Conservation (phyloP, 2,113 vertebrate genomes). For the Thunnus maccoyii region DNA sequence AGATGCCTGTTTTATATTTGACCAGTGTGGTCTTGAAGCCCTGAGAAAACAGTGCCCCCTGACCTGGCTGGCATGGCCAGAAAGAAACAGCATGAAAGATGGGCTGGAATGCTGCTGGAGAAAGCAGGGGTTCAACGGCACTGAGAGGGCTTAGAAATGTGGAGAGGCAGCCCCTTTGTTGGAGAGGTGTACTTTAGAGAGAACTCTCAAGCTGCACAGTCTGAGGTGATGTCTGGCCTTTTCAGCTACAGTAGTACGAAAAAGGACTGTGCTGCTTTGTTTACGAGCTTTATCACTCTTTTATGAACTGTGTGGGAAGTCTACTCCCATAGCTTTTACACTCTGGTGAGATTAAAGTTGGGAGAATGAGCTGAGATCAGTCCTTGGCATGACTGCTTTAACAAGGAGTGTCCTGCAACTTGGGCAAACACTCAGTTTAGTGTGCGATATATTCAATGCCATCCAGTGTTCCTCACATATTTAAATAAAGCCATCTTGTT, state of each 20-base stretch:
- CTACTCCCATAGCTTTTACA: conserved; percentile 60
- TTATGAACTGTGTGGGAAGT: conserved; percentile 75
- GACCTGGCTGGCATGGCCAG: conserved; percentile 77
- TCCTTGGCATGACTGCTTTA: conserved; percentile 50
- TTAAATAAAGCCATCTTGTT: conserved; percentile 2
- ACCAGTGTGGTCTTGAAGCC: conserved; percentile 57
- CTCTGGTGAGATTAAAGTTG: conserved; percentile 62
- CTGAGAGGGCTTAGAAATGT: conserved; percentile 66
- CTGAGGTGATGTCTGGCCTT: conserved; percentile 71
- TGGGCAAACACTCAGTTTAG: conserved; percentile 35
- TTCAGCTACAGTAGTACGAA: conserved; percentile 67
- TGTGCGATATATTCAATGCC: conserved; percentile 13
- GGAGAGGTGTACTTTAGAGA: conserved; percentile 68
- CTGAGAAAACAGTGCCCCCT: conserved; percentile 81
- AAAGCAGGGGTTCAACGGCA: conserved; percentile 75
- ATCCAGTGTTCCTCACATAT: conserved; percentile 10
- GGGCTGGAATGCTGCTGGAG: conserved; percentile 71
- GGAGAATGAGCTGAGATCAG: conserved; percentile 66
- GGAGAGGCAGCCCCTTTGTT: conserved; percentile 65
- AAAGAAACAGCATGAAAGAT: conserved; percentile 80
- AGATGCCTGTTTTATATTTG: conserved; percentile 32
- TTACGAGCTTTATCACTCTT: conserved; percentile 66
- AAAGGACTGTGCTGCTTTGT: conserved; percentile 58
- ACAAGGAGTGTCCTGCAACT: conserved; percentile 27
- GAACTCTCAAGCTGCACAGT: conserved; percentile 69